These are phyloP conservation scores for Kradibia gibbosae DNA, from an alignment of 1,140 invertebrate genomes.

Conservation along the genomic window DNA sequence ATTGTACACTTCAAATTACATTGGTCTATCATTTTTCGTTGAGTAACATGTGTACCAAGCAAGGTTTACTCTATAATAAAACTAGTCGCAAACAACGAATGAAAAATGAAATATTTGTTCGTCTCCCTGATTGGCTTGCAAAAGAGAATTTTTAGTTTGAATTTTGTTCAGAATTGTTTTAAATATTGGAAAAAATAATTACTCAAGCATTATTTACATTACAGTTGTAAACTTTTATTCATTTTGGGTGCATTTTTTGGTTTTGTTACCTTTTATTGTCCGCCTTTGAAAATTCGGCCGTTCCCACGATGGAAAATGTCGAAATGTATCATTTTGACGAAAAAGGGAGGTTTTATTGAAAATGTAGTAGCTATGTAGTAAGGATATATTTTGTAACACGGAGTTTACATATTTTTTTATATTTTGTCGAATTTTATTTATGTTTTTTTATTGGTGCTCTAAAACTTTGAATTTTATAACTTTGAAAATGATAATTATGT, in stretches of 20 bases:
- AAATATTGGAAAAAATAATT: slow-evolving; percentile 30
- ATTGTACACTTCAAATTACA: slow-evolving; percentile 13
- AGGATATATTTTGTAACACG: slow-evolving; percentile 2
- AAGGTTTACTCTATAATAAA: slow-evolving; percentile 47
- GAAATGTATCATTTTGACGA: slow-evolving; percentile 5
- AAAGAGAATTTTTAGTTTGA: slow-evolving; percentile 30
- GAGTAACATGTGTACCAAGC: background rate
- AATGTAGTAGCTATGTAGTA: slow-evolving; percentile 3
- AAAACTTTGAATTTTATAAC: no score
- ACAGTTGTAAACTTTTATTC: slow-evolving; percentile 22
- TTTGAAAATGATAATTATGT: no score
- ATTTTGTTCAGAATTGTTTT: slow-evolving; percentile 14
- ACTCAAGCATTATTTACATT: slow-evolving; percentile 34
- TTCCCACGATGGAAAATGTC: background rate
- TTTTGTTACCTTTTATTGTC: slow-evolving; percentile 27
- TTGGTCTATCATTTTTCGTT: background rate
- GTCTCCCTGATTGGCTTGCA: slow-evolving; percentile 34
- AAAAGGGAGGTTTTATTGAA: slow-evolving; percentile 18
- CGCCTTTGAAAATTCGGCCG: background rate
- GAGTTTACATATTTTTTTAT: slow-evolving; percentile 16
- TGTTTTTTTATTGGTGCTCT: background rate
- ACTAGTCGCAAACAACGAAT: slow-evolving; percentile 42
- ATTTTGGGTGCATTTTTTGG: background rate
- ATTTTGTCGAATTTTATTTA: background rate
- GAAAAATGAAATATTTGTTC: slow-evolving; percentile 28